Evolutionary conservation across 2,113 vertebrate genomes (phyloP), one percentile per base, ranked within the genome.

Genomic region (Panurus biarmicus): DNA sequence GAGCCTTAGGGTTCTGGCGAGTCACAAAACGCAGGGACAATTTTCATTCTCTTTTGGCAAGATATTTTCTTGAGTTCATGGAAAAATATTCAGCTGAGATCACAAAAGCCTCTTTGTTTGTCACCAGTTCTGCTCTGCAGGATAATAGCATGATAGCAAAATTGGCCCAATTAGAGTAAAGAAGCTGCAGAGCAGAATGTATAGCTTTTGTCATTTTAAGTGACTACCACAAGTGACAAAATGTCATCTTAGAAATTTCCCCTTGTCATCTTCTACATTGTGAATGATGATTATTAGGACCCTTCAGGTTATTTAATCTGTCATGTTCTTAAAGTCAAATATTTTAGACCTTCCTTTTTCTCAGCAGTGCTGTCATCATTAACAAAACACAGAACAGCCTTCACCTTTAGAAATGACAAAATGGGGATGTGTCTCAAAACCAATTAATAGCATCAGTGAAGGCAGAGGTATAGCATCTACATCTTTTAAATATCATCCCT

Each of bases 361-460:
- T 93, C 78, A 18, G 91, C 60, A 95, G 95, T 92, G 95, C 94
- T 95, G 89, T 94, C 87, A 87, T 85, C 91, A 91, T 65, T 91
- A 96, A 97, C 93, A 97, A 95, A 96, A 97, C 96, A 97, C 73
- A 73, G 96, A 97, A 94, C 96, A 96, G 90, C 77, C 91, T 95
- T 96, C 91, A 76, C 85, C 95, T 97, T 97, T 96, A 96, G 93
- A 97, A 97, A 93, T 80, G 77, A 97, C 95, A 97, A 97, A 98
- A 95, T 87, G 36, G 48, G 81, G 95, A 95, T 96, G 94, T 97
- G 97, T 96, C 95, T 94, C 87, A 96, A 97, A 96, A 93, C 96
- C 96, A 97, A 97, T 98, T 98, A 98, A 94, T 60, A 90, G 57
- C 93, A 96, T 94, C 81, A 82, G 45, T 85, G 94, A 95, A 97